Evolutionary conservation across 2,888 invertebrate species (phyloP).

Genomic region (Clepsis dumicolana): DNA sequence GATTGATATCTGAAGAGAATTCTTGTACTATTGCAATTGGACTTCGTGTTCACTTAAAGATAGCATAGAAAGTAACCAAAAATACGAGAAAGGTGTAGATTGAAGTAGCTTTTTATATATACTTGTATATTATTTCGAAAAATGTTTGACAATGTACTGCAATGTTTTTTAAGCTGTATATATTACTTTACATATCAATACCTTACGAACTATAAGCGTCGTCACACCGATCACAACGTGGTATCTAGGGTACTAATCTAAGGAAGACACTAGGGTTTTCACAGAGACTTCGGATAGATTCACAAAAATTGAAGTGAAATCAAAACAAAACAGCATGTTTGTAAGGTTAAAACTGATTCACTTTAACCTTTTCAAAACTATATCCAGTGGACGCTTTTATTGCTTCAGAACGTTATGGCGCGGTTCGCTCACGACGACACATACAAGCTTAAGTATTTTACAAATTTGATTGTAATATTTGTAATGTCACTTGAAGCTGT

Average conservation of each 20-base stretch:
- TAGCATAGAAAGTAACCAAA: not conserved
- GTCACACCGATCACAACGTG: slow-evolving; percentile 80
- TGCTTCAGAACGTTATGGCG: too few species aligned
- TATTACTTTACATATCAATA: slow-evolving; percentile 63
- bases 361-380: not conserved
- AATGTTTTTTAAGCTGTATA: slow-evolving; percentile 43
- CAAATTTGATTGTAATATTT: too few species aligned
- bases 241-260: slow-evolving; percentile 60
- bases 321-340: not conserved
- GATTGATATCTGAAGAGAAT: not conserved
- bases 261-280: slow-evolving; percentile 63
- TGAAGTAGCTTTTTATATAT: not conserved
- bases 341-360: not conserved
- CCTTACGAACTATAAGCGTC: slow-evolving; percentile 77
- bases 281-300: slow-evolving; percentile 45
- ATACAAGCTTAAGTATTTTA: too few species aligned
- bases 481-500: too few species aligned
- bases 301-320: slow-evolving; percentile 6
- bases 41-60: not conserved
- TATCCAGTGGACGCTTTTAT: not conserved
- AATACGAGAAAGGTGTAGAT: not conserved
- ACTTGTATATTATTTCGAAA: slow-evolving; percentile 32
- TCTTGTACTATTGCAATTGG: not conserved
- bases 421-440: too few species aligned
- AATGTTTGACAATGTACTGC: slow-evolving; percentile 3